Percentiles rank a stretch among this genome's conserved stretches.
These are phyloP conservation scores for Marasmarcha lunaedactyla DNA, from an alignment of 2,888 invertebrate species.

Conservation along the genomic window DNA sequence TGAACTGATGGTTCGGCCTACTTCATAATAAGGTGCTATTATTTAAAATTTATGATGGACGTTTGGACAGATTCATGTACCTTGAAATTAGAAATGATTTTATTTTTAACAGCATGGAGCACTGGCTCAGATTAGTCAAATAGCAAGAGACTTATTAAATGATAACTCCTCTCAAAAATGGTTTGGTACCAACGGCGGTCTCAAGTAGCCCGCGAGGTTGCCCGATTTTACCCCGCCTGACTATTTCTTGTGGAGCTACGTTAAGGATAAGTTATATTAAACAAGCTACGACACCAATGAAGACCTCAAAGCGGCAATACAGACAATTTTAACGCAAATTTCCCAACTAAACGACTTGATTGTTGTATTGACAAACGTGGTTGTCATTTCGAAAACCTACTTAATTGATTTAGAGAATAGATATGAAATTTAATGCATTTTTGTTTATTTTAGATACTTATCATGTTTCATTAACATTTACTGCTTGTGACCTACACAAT, in stretches of 20 bases:
- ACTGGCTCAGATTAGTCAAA: background rate
- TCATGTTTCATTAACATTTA: no score
- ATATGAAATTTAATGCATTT: no score
- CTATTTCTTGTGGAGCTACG: constrained; percentile 4
- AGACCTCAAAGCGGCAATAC: constrained; percentile 3
- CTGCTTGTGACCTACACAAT: no score
- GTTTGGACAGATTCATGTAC: constrained; percentile 3
- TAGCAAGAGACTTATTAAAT: constrained; percentile 4
- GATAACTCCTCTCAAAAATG: constrained; percentile 2
- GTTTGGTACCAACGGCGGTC: constrained; percentile 6
- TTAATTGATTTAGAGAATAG: background rate
- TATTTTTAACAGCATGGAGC: constrained; percentile 4
- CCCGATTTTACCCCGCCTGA: constrained; percentile 2
- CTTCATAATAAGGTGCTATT: background rate
- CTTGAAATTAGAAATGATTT: constrained; percentile 1
- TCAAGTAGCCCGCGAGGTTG: constrained; percentile 5
- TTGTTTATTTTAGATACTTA: no score
- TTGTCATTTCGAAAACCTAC: background rate
- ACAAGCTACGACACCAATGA: constrained; percentile 4
- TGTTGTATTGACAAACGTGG: no score
- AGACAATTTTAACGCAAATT: constrained; percentile 3
- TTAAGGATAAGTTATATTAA: background rate
- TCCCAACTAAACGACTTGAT: background rate
- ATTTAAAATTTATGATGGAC: constrained; percentile 2
- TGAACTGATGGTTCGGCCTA: constrained; percentile 1